These are phyloP conservation scores for Onthophagus sagittarius DNA, from an alignment of 2,888 invertebrate genomes.

Conservation along the genomic window DNA sequence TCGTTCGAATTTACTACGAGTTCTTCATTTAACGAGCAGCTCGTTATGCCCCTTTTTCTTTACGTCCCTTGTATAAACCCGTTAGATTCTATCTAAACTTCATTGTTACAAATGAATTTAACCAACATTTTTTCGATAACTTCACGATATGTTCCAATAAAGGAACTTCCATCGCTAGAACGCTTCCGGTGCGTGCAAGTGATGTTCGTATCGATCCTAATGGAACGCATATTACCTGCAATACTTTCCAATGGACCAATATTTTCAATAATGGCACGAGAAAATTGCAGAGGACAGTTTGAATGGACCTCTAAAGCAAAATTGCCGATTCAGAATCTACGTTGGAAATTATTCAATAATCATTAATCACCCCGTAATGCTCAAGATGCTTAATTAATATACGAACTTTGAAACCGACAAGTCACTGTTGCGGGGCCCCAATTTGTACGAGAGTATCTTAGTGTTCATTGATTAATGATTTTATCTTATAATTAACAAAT, in stretches of 20 bases:
- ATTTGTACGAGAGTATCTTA: too few relatives aligned
- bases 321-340: background rate
- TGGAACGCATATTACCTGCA: background rate
- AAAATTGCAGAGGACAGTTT: background rate
- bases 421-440: too few relatives aligned
- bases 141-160: background rate
- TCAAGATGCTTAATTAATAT: too few relatives aligned
- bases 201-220: background rate
- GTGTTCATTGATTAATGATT: too few relatives aligned
- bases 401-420: too few relatives aligned
- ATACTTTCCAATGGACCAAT: background rate
- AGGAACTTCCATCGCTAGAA: background rate
- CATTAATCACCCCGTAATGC: too few relatives aligned
- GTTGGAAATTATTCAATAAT: too few relatives aligned
- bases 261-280: background rate
- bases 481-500: too few relatives aligned
- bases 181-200: background rate
- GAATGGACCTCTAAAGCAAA: background rate
- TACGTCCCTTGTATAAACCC: background rate
- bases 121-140: background rate
- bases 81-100: background rate
- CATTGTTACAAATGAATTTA: background rate
- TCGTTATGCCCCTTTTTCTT: background rate
- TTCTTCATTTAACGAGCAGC: too few relatives aligned
- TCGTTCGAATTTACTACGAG: too few relatives aligned